Evolutionary conservation across 2,797 vertebrate genomes (phyloP), one percentile per base, ranked within the genome.

Genomic region (Rhinogobio ventralis): DNA sequence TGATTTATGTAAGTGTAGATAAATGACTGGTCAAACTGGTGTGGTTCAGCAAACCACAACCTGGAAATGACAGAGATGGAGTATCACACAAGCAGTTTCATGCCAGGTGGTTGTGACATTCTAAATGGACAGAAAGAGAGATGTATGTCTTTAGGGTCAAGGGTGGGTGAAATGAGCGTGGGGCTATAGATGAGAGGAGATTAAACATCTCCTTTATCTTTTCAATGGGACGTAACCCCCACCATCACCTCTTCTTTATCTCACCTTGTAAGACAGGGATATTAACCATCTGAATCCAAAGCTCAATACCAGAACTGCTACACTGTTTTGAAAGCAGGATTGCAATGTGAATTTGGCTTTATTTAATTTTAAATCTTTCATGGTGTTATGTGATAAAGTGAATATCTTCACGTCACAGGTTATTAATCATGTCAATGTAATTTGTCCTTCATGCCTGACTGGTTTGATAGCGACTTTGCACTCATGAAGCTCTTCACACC

Each of bases 261-360:
- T 80, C 46, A 39, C 33, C 23, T 69, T 55, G 66, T 55, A 57
- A 57, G 51, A 72, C 51, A 72, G 15, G 11, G n/a, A 28, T 60
- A 71, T 81, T 81, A 33, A 81, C 36, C 79, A 69, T 69, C n/a
- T 69, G 33, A 81, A 71, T 81, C 66, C 10, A 71, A n/a, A 57
- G 19, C 60, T 33, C 60, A 79, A 8, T 7, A 11, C 77, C 28
- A 33, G n/a, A 45, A 23, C 14, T 75, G 33, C 53, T 76, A 39
- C 64, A 9, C 30, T 8, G 10, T 45, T 78, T 45, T 23, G 33
- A 45, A 68, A 69, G 30, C 6, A 62, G 17, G 13, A 66, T 5
- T 60, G 8, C 6, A 23, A 14, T 62, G 11, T 72, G 67, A 81
- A 36, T 57, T 9, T 75, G 11, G 30, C 51, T 76, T 55, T 23